A percentile compares a stretch with the other conserved stretches of the same genome.
These are phyloP conservation scores for Adela reaumurella DNA, from an alignment of 2,888 invertebrate species.

Conservation along the genomic window DNA sequence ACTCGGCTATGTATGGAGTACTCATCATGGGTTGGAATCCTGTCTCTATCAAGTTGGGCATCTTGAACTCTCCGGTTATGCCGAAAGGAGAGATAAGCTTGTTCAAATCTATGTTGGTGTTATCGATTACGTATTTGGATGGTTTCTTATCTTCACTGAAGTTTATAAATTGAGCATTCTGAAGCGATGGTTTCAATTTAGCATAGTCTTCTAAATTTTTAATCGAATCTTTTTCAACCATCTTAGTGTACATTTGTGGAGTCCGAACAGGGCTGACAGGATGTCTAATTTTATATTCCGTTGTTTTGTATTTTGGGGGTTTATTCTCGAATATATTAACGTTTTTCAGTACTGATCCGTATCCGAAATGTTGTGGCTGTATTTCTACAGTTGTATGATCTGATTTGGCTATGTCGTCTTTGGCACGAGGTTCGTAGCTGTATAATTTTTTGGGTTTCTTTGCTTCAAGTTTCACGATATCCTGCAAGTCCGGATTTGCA, in stretches of 20 bases:
- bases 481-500: background rate
- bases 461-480: background rate
- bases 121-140: constrained; percentile 25
- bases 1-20: constrained; percentile 14
- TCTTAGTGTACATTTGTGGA: constrained; percentile 2
- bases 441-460: background rate
- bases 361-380: background rate
- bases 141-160: constrained; percentile 16
- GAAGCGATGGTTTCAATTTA: constrained; percentile 2
- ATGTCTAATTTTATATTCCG: background rate
- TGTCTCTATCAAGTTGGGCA: constrained; percentile 10
- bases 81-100: constrained; percentile 15
- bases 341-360: background rate
- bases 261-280: no score
- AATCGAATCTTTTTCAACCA: constrained; percentile 6
- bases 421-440: background rate
- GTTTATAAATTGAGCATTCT: no score
- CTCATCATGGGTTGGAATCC: constrained; percentile 10
- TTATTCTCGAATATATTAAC: background rate
- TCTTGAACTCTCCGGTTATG: constrained; percentile 5
- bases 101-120: constrained; percentile 29
- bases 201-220: constrained; percentile 4
- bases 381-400: background rate
- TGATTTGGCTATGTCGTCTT: background rate
- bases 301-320: background rate